These are phyloP conservation scores for Eupithecia subumbrata DNA, from an alignment of 2,888 invertebrate species.

Conservation along the genomic window DNA sequence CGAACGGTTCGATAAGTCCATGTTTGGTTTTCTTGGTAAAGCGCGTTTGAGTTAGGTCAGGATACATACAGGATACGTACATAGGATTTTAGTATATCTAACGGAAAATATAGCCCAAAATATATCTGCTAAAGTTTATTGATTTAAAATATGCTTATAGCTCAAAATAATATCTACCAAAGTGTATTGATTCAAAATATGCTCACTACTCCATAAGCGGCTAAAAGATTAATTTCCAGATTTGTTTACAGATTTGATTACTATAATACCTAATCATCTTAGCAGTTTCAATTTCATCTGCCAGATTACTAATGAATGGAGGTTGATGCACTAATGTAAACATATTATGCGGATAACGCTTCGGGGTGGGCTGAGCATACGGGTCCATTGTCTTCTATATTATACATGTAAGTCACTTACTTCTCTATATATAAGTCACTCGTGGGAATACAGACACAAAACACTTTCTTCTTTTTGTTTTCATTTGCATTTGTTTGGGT, in stretches of 20 bases:
- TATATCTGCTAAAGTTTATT: not conserved
- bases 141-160: not conserved
- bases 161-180: not conserved
- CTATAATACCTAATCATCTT: not conserved
- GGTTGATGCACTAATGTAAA: conserved; percentile 61
- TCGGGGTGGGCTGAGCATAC: conserved; percentile 76
- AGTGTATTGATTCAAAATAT: not conserved
- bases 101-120: too few species aligned
- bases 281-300: conserved; percentile 36
- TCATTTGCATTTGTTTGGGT: not conserved
- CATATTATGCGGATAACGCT: conserved; percentile 50
- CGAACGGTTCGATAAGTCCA: too few species aligned
- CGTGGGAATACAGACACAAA: conserved; percentile 68
- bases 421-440: conserved; percentile 51
- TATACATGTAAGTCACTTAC: conserved; percentile 29
- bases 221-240: not conserved
- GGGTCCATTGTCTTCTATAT: conserved; percentile 75
- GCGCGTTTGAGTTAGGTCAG: not conserved
- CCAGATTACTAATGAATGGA: conserved; percentile 50
- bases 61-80: too few species aligned
- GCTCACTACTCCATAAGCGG: not conserved
- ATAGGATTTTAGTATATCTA: not conserved
- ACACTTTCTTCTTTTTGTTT: conserved; percentile 30
- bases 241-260: not conserved
- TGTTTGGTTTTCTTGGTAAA: too few species aligned